These are phyloP conservation scores for Trissolcus brochymenae DNA, from an alignment of 2,888 invertebrate genomes.

Conservation along the genomic window DNA sequence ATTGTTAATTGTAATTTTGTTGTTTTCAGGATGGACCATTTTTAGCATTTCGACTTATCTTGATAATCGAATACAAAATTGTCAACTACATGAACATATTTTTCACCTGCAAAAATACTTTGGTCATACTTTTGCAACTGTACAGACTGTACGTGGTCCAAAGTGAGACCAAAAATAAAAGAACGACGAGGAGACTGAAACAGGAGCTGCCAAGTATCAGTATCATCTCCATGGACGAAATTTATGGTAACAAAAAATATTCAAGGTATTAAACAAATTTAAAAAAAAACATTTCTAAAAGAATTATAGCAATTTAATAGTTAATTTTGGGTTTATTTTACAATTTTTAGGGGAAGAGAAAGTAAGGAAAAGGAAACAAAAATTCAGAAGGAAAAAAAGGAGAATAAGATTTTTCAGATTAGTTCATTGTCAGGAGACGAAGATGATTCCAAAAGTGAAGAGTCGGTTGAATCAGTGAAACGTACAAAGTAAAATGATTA, in stretches of 20 bases:
- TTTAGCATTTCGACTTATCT: slow-evolving; percentile 88
- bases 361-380: slow-evolving; percentile 55
- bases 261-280: slow-evolving; percentile 14
- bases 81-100: slow-evolving; percentile 97
- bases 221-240: slow-evolving; percentile 66
- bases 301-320: no score
- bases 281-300: no score
- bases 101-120: slow-evolving; percentile 93
- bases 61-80: slow-evolving; percentile 91
- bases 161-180: slow-evolving; percentile 79
- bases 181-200: slow-evolving; percentile 60
- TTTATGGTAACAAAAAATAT: slow-evolving; percentile 54
- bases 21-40: slow-evolving; percentile 94
- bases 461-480: slow-evolving; percentile 29
- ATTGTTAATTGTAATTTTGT: no score
- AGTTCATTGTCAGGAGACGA: slow-evolving; percentile 63
- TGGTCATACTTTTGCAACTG: slow-evolving; percentile 91
- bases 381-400: slow-evolving; percentile 57
- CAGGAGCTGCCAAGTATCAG: slow-evolving; percentile 67
- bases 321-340: no score
- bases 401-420: slow-evolving; percentile 65
- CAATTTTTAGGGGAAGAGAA: slow-evolving; percentile 59
- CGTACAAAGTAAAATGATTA: no score
- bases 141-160: slow-evolving; percentile 90
- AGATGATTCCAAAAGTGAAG: slow-evolving; percentile 65